Base-by-base conservation (phyloP, 2,797 vertebrate species). In the Neosilurus hyrtlii region DNA sequence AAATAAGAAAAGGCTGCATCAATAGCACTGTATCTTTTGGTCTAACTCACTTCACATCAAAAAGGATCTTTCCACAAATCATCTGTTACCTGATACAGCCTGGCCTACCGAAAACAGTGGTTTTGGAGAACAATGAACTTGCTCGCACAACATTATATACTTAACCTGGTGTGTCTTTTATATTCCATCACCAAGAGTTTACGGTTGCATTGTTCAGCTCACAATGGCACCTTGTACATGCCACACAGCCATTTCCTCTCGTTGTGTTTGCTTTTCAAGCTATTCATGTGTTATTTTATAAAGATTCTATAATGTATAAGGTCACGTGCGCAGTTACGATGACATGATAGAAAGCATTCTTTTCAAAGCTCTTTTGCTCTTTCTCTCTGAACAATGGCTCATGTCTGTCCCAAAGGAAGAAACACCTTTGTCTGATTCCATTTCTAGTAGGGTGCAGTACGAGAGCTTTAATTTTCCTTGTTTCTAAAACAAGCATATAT, bases 271-370 rank as follows among this genome's bases (percentile, higher is more conserved):
- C 79, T 91, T 94, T 93, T 91, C 92, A 93, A 87, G 88, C 94
- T 88, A 92, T 91, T 93, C 88, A 93, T 90, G 92, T 90, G 90
- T 90, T 26, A 89, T 91, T 93, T 93, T 94, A 91, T 94, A 86
- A 83, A 81, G 57, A 79, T 83, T 89, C 89, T 91, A 93, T 92
- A 88, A 91, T 77, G 79, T 87, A 87, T 88, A 84, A 90, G 89
- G 92, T 94, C 91, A 72, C 87, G 68, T 71, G 86, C 16, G 57
- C 54, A 75, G 76, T 78, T 86, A 80, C 54, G 9, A 82, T 67
- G 80, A 59, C 81, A 67, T 81, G 79, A 65, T 76, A 63, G 83
- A 56, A 8, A 43, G 16, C 61, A 63, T 61, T 86, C 59, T 72
- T 83, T 85, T 74, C 66, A 82, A 79, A 37, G 57, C 37, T 80